A percentile compares a stretch with the other conserved stretches of the same genome.
Evolutionary conservation across 2,888 invertebrate species (phyloP).

Genomic region (Eulithis prunata): DNA sequence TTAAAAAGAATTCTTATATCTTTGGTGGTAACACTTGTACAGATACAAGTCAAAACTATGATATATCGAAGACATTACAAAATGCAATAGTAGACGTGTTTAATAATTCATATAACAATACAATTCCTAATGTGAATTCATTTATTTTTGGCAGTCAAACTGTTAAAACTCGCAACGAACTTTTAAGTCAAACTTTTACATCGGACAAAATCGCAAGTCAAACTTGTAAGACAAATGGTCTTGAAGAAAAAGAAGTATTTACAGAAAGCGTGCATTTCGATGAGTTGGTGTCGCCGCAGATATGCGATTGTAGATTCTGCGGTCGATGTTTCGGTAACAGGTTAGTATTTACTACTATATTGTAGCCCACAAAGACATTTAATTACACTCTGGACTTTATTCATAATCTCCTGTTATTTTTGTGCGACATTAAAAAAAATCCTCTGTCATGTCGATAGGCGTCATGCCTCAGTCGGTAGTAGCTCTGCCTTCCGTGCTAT

Average conservation of each 20-base stretch:
- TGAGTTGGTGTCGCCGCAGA: slow-evolving; percentile 44
- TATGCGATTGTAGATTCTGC: slow-evolving; percentile 53
- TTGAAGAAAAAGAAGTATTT: not conserved
- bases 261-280: slow-evolving; percentile 51
- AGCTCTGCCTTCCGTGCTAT: no score
- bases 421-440: no score
- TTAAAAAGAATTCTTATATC: not conserved
- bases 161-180: not conserved
- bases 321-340: slow-evolving; percentile 48
- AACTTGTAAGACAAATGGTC: not conserved
- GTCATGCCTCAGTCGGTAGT: no score
- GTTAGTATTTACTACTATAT: slow-evolving; percentile 43
- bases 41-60: not conserved
- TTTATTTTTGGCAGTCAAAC: not conserved
- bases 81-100: no score
- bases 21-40: not conserved
- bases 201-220: not conserved
- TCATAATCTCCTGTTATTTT: no score
- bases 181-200: no score
- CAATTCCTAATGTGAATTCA: not conserved
- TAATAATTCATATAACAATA: no score
- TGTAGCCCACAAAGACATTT: no score
- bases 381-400: no score
- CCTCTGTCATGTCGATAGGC: no score
- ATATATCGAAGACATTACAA: no score